Evolutionary conservation across 2,113 vertebrate species (phyloP).

Genomic region (Heterotilapia buettikoferi): DNA sequence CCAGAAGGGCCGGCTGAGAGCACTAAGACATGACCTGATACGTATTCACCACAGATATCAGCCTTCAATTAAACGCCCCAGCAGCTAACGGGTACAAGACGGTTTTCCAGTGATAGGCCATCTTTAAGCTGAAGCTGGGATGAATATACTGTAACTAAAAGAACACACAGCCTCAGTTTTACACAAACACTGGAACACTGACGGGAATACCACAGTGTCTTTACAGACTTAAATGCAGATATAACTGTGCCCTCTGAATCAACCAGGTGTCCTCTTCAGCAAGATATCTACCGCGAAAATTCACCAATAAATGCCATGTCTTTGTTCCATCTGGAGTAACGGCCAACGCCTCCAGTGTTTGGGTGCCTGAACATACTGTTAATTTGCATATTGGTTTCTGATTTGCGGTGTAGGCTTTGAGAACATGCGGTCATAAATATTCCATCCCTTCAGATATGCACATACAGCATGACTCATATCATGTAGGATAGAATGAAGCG

Average conservation of each 20-base stretch:
- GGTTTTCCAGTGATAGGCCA: neutral
- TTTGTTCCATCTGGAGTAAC: neutral
- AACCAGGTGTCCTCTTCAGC: neutral
- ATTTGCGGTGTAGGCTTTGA: neutral
- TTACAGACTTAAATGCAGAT: neutral
- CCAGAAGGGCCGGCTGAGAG: no score
- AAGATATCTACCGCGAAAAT: neutral
- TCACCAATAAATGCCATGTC: neutral
- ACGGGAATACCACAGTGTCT: rapidly evolving
- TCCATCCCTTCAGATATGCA: neutral
- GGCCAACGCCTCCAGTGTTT: neutral
- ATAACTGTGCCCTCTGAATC: neutral
- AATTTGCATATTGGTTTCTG: neutral
- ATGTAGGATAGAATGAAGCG: neutral
- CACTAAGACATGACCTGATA: neutral
- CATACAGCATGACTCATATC: neutral
- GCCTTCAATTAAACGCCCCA: neutral
- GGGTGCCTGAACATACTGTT: neutral
- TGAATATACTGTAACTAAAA: neutral
- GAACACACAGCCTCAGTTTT: neutral
- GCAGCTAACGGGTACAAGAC: neutral
- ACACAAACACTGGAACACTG: neutral
- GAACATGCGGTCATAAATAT: neutral
- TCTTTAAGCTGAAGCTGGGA: neutral
- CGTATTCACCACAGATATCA: neutral